These are phyloP conservation scores for Paraplagusia blochii DNA, from an alignment of 2,113 vertebrate genomes.

Conservation along the genomic window DNA sequence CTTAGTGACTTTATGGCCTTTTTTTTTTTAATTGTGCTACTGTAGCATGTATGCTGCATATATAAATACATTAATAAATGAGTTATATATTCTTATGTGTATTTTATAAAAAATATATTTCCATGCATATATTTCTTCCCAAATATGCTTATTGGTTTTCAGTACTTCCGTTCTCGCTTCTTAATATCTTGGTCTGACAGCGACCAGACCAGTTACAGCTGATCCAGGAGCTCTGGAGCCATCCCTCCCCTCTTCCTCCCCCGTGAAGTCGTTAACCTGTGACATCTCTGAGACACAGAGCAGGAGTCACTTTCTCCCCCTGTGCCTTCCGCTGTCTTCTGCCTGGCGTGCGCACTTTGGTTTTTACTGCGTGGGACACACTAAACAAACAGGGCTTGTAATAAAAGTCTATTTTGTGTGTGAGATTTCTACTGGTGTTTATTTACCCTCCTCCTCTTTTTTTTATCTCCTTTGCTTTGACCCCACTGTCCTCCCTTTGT, in stretches of 20 bases:
- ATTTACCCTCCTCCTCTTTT: neutral
- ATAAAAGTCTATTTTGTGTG: neutral
- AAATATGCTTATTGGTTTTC: neutral
- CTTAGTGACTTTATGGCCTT: too few relatives aligned
- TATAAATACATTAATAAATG: too few relatives aligned
- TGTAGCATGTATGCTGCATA: too few relatives aligned
- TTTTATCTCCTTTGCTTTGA: neutral
- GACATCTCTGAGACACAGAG: constrained; percentile 39
- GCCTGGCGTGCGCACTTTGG: neutral
- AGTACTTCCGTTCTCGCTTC: neutral
- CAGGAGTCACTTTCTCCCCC: constrained; percentile 34
- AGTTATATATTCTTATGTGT: too few relatives aligned
- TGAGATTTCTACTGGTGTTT: neutral
- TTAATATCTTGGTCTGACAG: constrained; percentile 9
- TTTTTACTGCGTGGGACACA: neutral
- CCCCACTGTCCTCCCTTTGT: neutral
- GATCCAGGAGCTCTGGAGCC: constrained; percentile 31
- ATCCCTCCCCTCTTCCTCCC: constrained; percentile 9
- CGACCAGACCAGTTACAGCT: constrained; percentile 36
- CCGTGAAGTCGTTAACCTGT: constrained; percentile 39
- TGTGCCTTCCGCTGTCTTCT: neutral
- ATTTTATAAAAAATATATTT: too few relatives aligned
- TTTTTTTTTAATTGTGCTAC: too few relatives aligned
- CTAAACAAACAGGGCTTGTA: constrained; percentile 6
- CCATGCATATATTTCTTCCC: too few relatives aligned